These are phyloP conservation scores for Saguinus midas DNA, from an alignment of 2,113 vertebrate species.

Conservation along the genomic window DNA sequence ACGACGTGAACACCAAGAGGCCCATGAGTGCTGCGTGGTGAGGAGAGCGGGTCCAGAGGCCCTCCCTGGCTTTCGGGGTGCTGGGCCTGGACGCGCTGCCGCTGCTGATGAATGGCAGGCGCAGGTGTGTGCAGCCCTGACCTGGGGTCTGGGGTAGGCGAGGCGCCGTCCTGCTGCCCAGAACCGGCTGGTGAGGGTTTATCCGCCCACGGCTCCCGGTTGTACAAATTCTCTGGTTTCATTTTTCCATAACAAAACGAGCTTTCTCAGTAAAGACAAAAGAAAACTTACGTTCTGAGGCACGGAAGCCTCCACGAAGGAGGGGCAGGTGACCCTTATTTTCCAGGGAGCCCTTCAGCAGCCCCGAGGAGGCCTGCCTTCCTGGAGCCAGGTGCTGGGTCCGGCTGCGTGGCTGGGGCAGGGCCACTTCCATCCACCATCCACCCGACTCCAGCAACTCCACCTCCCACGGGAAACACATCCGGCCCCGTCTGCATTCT, in stretches of 20 bases:
- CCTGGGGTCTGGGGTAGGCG: rapidly evolving
- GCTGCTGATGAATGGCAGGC: rapidly evolving
- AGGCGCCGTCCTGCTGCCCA: rapidly evolving
- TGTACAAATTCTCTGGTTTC: background rate
- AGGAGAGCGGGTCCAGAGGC: rapidly evolving
- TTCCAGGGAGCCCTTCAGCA: background rate
- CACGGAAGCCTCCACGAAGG: background rate
- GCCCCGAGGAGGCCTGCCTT: background rate
- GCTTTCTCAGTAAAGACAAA: background rate
- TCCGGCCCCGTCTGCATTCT: background rate
- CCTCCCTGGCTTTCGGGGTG: rapidly evolving
- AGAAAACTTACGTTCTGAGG: background rate
- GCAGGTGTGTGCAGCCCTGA: background rate
- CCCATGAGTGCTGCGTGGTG: rapidly evolving
- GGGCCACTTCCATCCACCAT: rapidly evolving
- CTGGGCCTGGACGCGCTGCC: background rate
- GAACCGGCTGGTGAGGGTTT: rapidly evolving
- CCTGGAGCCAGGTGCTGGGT: background rate
- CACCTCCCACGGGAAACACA: background rate
- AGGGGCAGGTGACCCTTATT: background rate
- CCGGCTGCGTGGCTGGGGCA: rapidly evolving
- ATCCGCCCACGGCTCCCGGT: background rate
- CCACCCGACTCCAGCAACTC: rapidly evolving
- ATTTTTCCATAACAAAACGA: background rate
- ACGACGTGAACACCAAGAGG: rapidly evolving